Base-by-base conservation (phyloP, 2,113 vertebrate genomes). In the Sinosuthora webbiana region DNA sequence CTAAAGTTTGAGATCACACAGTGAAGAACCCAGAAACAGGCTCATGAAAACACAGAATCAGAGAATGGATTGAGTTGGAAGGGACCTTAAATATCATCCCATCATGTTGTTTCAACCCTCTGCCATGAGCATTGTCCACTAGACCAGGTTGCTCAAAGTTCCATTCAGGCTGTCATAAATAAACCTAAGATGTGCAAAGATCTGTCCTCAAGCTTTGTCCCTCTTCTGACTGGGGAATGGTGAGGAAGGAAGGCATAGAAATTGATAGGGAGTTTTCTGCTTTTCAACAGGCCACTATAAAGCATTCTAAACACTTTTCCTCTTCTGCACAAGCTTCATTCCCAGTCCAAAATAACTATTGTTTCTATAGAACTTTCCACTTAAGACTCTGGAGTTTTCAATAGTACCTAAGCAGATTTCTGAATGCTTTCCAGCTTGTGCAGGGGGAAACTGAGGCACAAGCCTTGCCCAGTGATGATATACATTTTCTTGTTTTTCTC, bases 401-500 rank as follows among this genome's bases (percentile, higher is more conserved):
- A 2, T 6, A 11, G 4, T 11, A 59, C 22, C 23, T 65, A 50
- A 83, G 13, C 35, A 75, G 13, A 21, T 28, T 50, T 53, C 30
- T 21, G 13, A 90, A 50, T 1, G 3, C 37, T 31, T 20, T 68
- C 33, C 18, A 60, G 5, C 13, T 59, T 42, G 13, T 4, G 1
- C 9, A 22, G 41, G 53, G 35, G 71, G 59, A 94, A 93, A 94
- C 78, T 23, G 93, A 95, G 95, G 76, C 76, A 90, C 6, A 31
- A 37, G 0, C 10, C 41, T 74, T 41, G 7, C 30, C 20, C 39
- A 49, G 27, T 16, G 28, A 15, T 27, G 6, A 31, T 1, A 0
- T 28, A 28, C 9, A 0, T 65, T 74, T 65, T 65, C 16, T 21
- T 41, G 5, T 15, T 85, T 87, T 68, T 31, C 10, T 71, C 10